Percentiles rank a stretch among this genome's conserved stretches.
These are phyloP conservation scores for Aldrovandia affinis DNA, from an alignment of 2,797 vertebrate species.

Conservation along the genomic window DNA sequence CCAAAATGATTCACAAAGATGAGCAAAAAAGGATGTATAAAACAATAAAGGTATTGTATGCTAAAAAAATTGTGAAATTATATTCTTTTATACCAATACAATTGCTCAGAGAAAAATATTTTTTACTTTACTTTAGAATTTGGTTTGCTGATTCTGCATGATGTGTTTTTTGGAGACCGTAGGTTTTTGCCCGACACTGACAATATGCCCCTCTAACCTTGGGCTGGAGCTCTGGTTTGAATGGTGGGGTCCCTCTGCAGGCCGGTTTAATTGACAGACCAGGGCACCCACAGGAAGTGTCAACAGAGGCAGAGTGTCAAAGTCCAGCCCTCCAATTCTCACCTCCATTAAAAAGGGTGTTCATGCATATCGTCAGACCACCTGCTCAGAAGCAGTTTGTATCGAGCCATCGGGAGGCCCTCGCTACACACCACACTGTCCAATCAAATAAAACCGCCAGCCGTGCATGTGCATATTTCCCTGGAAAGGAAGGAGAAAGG, in stretches of 20 bases:
- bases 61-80: too few relatives aligned
- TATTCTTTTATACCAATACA: too few relatives aligned
- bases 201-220: constrained; percentile 61
- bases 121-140: too few relatives aligned
- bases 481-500: constrained; percentile 37
- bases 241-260: constrained; percentile 38
- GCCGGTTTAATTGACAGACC: constrained; percentile 63
- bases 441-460: constrained; percentile 56
- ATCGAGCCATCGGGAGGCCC: constrained; percentile 30
- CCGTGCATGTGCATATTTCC: constrained; percentile 45
- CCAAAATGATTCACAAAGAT: too few relatives aligned
- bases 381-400: constrained; percentile 18
- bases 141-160: too few relatives aligned
- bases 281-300: constrained; percentile 77
- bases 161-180: neutral
- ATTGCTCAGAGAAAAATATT: too few relatives aligned
- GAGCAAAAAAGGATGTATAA: too few relatives aligned
- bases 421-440: constrained; percentile 38
- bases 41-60: too few relatives aligned
- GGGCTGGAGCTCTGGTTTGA: constrained; percentile 46
- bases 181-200: neutral
- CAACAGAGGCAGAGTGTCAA: constrained; percentile 80
- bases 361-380: constrained; percentile 54
- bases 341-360: constrained; percentile 75
- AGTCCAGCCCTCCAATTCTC: constrained; percentile 80